A percentile compares a stretch with the other conserved stretches of the same genome.
Conservation (phyloP, 2,113 vertebrate genomes). For the Rutilus rutilus region DNA sequence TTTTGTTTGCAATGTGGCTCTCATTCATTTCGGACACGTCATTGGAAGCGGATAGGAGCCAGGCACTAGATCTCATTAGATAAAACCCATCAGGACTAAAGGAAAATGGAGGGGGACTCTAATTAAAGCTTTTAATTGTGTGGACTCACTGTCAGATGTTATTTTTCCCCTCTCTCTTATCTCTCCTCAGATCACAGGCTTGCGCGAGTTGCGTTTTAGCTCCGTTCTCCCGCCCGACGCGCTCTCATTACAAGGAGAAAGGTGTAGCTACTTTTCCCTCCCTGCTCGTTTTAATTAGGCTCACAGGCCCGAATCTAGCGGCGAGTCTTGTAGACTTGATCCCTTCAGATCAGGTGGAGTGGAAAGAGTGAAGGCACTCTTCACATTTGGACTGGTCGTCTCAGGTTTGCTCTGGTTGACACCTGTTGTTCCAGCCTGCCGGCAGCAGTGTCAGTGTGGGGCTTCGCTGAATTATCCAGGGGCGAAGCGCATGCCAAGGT, state of each 20-base stretch:
- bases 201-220: conserved; percentile 76
- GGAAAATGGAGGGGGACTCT: conserved; percentile 98
- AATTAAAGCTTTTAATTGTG: conserved; percentile 99
- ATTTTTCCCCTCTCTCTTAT: conserved; percentile 84
- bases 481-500: conserved; percentile 46
- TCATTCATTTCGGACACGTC: conserved; percentile 99
- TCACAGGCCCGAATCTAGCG: conserved; percentile 70
- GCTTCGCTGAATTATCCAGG: conserved; percentile 46
- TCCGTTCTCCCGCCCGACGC: conserved; percentile 67
- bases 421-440: conserved; percentile 45
- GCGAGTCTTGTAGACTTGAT: conserved; percentile 75
- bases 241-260: conserved; percentile 80
- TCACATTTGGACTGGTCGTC: conserved; percentile 63
- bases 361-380: conserved; percentile 66
- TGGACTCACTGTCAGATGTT: conserved; percentile 93
- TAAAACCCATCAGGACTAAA: conserved; percentile 99
- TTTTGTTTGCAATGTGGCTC: conserved; percentile 99
- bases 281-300: conserved; percentile 72
- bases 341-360: conserved; percentile 65
- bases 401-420: conserved; percentile 55
- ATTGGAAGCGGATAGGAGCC: conserved; percentile 97
- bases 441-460: conserved; percentile 35
- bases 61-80: conserved; percentile 99
- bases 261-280: conserved; percentile 68
- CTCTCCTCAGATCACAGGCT: conserved; percentile 85